Conservation (phyloP, 2,797 vertebrate genomes). For the Geotrypetes seraphini region DNA sequence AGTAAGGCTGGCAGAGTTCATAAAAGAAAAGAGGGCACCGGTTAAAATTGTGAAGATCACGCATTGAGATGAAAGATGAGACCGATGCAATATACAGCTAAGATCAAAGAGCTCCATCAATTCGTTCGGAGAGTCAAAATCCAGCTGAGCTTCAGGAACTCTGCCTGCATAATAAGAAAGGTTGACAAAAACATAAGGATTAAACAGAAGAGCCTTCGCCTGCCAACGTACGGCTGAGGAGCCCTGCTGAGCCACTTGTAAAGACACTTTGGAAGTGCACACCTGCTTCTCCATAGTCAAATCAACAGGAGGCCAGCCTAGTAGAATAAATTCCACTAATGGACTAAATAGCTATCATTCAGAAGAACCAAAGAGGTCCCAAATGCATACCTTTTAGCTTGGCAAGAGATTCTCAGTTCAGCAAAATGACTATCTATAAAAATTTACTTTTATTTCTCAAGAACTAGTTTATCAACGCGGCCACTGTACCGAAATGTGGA, state of each 20-base stretch:
- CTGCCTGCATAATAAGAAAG: constrained; percentile 62
- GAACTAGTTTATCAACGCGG: constrained; percentile 32
- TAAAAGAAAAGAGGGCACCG: constrained; percentile 12
- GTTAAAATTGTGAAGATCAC: constrained; percentile 37
- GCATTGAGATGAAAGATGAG: constrained; percentile 53
- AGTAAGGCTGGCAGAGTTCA: constrained; percentile 28
- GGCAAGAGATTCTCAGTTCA: constrained; percentile 1
- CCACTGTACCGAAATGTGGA: too few relatives aligned
- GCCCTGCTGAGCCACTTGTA: constrained; percentile 58
- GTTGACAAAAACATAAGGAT: constrained; percentile 67
- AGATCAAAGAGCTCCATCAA: constrained; percentile 66
- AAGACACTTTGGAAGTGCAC: constrained; percentile 52
- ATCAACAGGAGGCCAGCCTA: constrained; percentile 37
- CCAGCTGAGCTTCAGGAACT: constrained; percentile 56
- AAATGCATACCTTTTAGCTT: neutral
- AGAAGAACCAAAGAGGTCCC: neutral
- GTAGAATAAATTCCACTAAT: constrained; percentile 32
- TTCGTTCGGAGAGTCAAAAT: constrained; percentile 62
- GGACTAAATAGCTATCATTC: constrained; percentile 31
- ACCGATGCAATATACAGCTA: constrained; percentile 56
- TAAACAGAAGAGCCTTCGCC: constrained; percentile 69
- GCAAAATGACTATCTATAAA: constrained; percentile 25
- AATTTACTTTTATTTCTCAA: constrained; percentile 13
- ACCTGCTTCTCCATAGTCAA: constrained; percentile 55
- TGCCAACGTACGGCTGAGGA: constrained; percentile 41